Evolutionary conservation across 2,113 vertebrate genomes (phyloP).

Genomic region (Cephalopholis sonnerati): DNA sequence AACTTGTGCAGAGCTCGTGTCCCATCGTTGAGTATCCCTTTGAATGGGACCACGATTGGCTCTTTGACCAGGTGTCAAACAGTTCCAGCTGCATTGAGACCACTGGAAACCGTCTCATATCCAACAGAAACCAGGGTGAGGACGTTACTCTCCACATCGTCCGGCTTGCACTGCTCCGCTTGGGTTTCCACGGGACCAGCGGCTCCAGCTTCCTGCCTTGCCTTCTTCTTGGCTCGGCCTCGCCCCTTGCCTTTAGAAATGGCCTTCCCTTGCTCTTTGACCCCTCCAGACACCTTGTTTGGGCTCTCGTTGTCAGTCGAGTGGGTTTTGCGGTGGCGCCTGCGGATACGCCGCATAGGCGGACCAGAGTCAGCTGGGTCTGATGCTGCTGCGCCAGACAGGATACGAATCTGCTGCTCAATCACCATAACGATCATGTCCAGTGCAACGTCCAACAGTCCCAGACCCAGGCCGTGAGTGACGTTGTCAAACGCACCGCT

Average conservation of each 20-base stretch:
- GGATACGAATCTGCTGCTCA: constrained; percentile 85
- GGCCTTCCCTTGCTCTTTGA: constrained; percentile 65
- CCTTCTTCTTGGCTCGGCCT: constrained; percentile 72
- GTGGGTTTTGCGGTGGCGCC: constrained; percentile 79
- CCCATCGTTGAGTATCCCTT: not conserved
- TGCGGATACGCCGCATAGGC: constrained; percentile 72
- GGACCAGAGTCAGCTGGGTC: constrained; percentile 74
- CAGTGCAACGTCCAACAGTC: constrained; percentile 83
- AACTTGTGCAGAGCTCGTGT: not conserved
- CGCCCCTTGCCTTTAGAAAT: constrained; percentile 73
- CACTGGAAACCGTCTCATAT: constrained; percentile 83
- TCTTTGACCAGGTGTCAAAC: constrained; percentile 46
- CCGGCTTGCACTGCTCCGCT: constrained; percentile 56
- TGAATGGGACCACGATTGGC: not conserved
- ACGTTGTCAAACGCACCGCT: constrained; percentile 81
- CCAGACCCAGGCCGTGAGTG: constrained; percentile 85
- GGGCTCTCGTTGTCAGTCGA: constrained; percentile 51
- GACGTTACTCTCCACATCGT: constrained; percentile 76
- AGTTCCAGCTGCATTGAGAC: constrained; percentile 58
- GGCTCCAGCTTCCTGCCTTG: constrained; percentile 9
- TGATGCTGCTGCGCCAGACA: constrained; percentile 81
- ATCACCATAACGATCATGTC: constrained; percentile 83
- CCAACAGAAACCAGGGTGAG: constrained; percentile 85
- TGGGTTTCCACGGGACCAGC: constrained; percentile 12
- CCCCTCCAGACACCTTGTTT: constrained; percentile 40